These are phyloP conservation scores for Villa cingulata DNA, from an alignment of 2,888 invertebrate genomes.

Conservation along the genomic window DNA sequence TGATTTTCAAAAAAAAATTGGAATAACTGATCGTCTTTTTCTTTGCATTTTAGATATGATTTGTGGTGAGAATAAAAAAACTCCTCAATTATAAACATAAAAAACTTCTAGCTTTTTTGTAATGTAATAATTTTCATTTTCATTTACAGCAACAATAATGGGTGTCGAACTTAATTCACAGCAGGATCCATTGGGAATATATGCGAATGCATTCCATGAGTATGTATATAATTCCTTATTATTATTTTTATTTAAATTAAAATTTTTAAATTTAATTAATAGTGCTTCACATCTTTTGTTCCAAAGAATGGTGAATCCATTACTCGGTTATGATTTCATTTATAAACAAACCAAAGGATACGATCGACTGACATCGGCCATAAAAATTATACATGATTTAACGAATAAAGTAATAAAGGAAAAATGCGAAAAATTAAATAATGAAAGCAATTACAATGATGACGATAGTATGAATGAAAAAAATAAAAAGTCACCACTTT, in stretches of 20 bases:
- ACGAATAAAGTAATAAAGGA: conserved; percentile 25
- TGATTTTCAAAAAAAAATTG: conserved; percentile 37
- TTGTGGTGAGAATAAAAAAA: conserved; percentile 45
- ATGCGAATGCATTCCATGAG: conserved; percentile 56
- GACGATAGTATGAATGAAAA: conserved; percentile 17
- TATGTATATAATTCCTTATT: conserved; percentile 31
- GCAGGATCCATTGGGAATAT: conserved; percentile 45
- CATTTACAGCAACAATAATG: conserved; percentile 64
- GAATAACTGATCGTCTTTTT: conserved; percentile 45
- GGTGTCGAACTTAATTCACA: conserved; percentile 56
- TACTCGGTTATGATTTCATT: conserved; percentile 24
- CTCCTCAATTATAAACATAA: too few relatives aligned
- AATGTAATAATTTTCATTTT: too few relatives aligned
- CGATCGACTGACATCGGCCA: conserved; percentile 17
- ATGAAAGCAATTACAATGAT: not conserved
- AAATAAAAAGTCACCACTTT: conserved; percentile 43
- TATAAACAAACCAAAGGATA: conserved; percentile 22
- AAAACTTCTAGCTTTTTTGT: too few relatives aligned
- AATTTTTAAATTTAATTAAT: not conserved
- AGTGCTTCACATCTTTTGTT: conserved; percentile 26
- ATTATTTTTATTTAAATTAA: not conserved
- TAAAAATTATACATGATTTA: conserved; percentile 22
- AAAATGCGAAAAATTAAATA: conserved; percentile 13
- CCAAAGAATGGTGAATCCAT: conserved; percentile 30
- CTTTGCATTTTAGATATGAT: conserved; percentile 47